Conservation (phyloP, 2,113 vertebrate species). For the Motacilla tschutschensis region DNA sequence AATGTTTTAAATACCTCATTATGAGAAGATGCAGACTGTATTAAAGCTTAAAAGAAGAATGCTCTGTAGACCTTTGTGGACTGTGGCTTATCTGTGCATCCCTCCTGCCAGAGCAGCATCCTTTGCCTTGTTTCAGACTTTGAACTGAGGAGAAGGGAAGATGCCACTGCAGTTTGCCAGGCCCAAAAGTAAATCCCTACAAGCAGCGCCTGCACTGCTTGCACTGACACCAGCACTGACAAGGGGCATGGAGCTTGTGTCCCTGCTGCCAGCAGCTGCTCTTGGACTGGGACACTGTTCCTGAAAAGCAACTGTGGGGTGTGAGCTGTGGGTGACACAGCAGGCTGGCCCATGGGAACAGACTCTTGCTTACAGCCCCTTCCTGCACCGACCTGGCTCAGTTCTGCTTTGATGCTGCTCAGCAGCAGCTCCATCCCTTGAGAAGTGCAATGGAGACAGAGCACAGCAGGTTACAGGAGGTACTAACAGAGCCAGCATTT, state of each 20-base stretch:
- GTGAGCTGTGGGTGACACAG: background rate
- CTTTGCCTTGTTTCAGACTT: background rate
- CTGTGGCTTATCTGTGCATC: background rate
- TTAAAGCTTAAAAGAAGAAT: constrained; percentile 55
- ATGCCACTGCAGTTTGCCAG: background rate
- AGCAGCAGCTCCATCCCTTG: background rate
- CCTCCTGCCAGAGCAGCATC: background rate
- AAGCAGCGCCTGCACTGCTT: background rate
- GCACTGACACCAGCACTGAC: background rate
- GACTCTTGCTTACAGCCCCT: background rate
- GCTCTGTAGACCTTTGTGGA: background rate
- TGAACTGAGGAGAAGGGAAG: background rate
- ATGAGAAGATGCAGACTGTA: constrained; percentile 46
- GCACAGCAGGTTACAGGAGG: background rate
- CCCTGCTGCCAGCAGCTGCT: background rate
- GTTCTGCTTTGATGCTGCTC: background rate
- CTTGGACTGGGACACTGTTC: background rate
- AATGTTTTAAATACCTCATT: constrained; percentile 69
- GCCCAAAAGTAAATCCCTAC: background rate
- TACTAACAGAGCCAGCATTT: background rate
- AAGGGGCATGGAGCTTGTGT: background rate
- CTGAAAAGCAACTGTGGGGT: constrained; percentile 8
- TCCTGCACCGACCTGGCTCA: background rate
- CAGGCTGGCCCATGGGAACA: background rate
- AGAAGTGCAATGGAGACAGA: background rate